Percentiles rank a stretch among this genome's conserved stretches.
These are phyloP conservation scores for Cyclophora albipunctata DNA, from an alignment of 2,888 invertebrate genomes.

Conservation along the genomic window DNA sequence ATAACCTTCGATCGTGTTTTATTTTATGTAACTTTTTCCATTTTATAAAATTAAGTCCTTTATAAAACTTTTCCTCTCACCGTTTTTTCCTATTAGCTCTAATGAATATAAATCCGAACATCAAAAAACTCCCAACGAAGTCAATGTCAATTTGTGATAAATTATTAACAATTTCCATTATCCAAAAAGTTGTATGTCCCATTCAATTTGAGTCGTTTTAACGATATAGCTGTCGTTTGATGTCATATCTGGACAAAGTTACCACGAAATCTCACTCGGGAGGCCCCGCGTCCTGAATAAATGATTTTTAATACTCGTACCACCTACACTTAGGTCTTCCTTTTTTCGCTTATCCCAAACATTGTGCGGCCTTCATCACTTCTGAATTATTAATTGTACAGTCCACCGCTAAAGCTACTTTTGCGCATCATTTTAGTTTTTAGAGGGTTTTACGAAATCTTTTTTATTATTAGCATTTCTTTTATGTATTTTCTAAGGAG, in stretches of 20 bases:
- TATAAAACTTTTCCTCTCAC: too few relatives aligned
- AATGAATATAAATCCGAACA: too few relatives aligned
- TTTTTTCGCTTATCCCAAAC: constrained; percentile 23
- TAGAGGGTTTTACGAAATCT: not conserved
- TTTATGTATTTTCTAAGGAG: too few relatives aligned
- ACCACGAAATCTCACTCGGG: constrained; percentile 28
- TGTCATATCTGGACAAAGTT: constrained; percentile 20
- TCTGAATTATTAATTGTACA: constrained; percentile 42
- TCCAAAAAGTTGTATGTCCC: constrained; percentile 15
- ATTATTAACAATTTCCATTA: constrained; percentile 11
- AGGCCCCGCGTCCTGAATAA: constrained; percentile 33
- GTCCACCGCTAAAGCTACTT: not conserved
- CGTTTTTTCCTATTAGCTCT: too few relatives aligned
- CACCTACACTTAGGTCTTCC: constrained; percentile 17
- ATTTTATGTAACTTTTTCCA: too few relatives aligned
- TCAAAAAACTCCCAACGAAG: too few relatives aligned
- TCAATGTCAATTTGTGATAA: constrained; percentile 28
- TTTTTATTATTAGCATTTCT: not conserved
- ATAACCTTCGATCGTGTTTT: too few relatives aligned
- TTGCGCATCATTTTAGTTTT: not conserved
- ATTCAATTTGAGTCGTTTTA: constrained; percentile 18
- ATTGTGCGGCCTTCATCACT: constrained; percentile 26
- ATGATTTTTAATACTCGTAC: constrained; percentile 32
- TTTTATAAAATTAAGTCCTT: too few relatives aligned
- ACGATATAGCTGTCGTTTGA: constrained; percentile 20